These are phyloP conservation scores for Tachina lurida DNA, from an alignment of 2,888 invertebrate species.

Conservation along the genomic window DNA sequence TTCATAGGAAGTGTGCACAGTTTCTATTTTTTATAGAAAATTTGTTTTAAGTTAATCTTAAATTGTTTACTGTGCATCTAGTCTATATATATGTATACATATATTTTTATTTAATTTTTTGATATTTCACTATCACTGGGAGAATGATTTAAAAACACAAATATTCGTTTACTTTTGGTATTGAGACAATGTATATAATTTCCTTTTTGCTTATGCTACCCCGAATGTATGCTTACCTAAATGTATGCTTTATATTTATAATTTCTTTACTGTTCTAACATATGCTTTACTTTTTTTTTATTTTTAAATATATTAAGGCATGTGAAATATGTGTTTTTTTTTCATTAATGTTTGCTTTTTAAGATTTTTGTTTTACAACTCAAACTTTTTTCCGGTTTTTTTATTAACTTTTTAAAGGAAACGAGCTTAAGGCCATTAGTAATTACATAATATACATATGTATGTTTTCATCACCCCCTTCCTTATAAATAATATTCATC, in stretches of 20 bases:
- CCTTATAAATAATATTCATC: neutral
- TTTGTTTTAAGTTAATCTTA: no score
- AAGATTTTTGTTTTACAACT: neutral
- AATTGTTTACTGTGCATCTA: no score
- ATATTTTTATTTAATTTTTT: no score
- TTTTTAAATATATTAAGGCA: neutral
- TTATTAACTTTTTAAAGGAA: conserved; percentile 17
- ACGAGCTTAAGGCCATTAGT: neutral
- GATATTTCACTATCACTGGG: no score
- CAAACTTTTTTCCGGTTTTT: conserved; percentile 8
- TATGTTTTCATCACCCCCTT: neutral
- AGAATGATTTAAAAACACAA: no score
- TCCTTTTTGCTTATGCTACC: neutral
- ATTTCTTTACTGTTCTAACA: conserved; percentile 1
- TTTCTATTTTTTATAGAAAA: no score
- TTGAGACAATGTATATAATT: neutral
- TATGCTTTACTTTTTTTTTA: conserved; percentile 14
- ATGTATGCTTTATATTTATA: conserved; percentile 2
- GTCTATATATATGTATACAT: no score
- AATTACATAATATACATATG: neutral
- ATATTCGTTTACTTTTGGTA: no score
- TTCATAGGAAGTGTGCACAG: no score
- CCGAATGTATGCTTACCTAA: conserved; percentile 11
- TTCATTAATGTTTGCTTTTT: neutral
- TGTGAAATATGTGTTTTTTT: neutral